Evolutionary conservation across 2,797 vertebrate genomes (phyloP).

Genomic region (Eurystomus glaucurus): DNA sequence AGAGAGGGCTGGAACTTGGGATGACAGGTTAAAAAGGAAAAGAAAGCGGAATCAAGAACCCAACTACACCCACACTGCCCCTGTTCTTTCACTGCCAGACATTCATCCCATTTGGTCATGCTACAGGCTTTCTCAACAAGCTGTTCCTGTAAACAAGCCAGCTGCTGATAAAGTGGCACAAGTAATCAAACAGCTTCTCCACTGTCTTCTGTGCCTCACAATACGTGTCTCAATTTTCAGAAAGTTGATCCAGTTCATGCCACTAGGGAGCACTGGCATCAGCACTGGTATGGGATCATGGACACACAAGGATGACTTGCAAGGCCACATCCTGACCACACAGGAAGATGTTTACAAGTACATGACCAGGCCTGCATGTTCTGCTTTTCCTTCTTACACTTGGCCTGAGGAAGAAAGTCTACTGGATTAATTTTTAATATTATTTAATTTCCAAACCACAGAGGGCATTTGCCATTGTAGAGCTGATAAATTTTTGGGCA

Average conservation of each 20-base stretch:
- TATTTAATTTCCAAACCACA: neutral
- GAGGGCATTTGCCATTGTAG: neutral
- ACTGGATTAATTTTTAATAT: neutral
- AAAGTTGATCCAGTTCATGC: neutral
- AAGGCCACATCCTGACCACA: neutral
- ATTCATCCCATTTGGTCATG: neutral
- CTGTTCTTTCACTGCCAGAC: neutral
- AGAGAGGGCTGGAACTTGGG: neutral
- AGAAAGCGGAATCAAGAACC: neutral
- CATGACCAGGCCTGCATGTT: neutral
- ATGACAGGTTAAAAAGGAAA: neutral
- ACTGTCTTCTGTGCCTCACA: neutral
- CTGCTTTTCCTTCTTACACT: neutral
- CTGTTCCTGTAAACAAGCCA: neutral
- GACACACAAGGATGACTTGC: neutral
- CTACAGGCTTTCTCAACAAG: neutral
- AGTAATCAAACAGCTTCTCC: neutral
- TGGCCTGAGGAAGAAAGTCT: neutral
- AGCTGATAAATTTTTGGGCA: neutral
- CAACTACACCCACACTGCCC: neutral
- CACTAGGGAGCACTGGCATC: neutral
- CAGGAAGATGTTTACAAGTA: neutral
- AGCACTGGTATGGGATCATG: neutral
- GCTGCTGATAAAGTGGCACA: neutral
- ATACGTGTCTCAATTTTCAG: neutral